Evolutionary conservation across 2,888 invertebrate species (phyloP).

Genomic region (Ptilodon capucinus): DNA sequence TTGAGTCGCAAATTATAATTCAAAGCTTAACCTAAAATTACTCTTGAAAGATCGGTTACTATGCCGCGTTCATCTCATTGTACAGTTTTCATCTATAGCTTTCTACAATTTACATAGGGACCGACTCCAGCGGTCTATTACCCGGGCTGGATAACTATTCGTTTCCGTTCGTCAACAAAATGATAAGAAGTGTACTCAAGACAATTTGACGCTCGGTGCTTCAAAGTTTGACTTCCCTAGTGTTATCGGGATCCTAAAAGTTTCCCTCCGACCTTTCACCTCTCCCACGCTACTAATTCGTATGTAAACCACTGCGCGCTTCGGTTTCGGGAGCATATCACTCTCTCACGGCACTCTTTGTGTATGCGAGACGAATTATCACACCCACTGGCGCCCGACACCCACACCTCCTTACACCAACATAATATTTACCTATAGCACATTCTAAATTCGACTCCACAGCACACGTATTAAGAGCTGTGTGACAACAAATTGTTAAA

Average conservation of each 20-base stretch:
- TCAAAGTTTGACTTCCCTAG: conserved; percentile 37
- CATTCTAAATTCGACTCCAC: conserved; percentile 55
- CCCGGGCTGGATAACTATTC: conserved; percentile 13
- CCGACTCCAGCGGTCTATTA: conserved; percentile 3
- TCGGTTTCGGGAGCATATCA: conserved; percentile 70
- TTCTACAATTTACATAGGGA: conserved; percentile 6
- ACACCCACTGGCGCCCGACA: conserved; percentile 76
- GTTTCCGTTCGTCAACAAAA: conserved; percentile 22
- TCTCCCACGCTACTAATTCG: conserved; percentile 74
- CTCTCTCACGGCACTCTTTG: conserved; percentile 76
- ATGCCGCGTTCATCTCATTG: conserved; percentile 1
- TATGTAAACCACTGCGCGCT: conserved; percentile 59
- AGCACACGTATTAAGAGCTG: conserved; percentile 44
- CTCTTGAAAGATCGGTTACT: conserved; percentile 2
- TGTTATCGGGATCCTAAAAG: conserved; percentile 40
- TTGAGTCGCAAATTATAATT: conserved; percentile 5
- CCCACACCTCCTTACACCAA: conserved; percentile 52
- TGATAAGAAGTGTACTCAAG: conserved; percentile 15
- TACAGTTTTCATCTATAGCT: conserved; percentile 4
- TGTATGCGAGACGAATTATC: conserved; percentile 78
- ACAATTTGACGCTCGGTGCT: conserved; percentile 32
- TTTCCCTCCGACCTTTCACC: conserved; percentile 68
- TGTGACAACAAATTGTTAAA: conserved; percentile 40
- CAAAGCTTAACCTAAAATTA: conserved; percentile 5
- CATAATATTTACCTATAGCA: conserved; percentile 44